These are phyloP conservation scores for Athalia circularis DNA, from an alignment of 2,888 invertebrate genomes.

Conservation along the genomic window DNA sequence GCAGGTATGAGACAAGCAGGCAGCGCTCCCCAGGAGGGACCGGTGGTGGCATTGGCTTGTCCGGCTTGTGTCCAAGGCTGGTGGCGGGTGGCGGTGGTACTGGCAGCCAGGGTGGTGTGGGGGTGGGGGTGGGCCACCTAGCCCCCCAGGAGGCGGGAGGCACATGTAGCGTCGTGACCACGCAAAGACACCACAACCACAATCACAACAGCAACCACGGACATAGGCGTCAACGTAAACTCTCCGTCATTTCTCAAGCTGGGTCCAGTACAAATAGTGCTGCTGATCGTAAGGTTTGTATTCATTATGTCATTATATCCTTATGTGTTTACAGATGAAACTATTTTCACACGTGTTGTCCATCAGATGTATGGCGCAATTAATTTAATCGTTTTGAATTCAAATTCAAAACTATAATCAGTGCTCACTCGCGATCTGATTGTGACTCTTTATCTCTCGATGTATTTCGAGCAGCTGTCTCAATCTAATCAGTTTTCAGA, in stretches of 20 bases:
- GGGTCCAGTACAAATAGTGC: constrained; percentile 61
- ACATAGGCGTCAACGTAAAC: constrained; percentile 69
- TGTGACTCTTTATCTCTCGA: constrained; percentile 15
- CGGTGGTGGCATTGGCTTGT: constrained; percentile 67
- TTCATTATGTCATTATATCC: background rate
- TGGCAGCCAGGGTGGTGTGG: constrained; percentile 67
- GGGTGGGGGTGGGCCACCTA: constrained; percentile 69
- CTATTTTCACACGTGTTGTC: background rate
- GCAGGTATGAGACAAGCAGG: constrained; percentile 73
- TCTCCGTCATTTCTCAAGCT: constrained; percentile 66
- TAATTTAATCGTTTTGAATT: background rate
- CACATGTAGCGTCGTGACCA: constrained; percentile 64
- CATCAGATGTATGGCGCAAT: background rate
- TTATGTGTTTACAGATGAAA: background rate
- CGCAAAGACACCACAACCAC: constrained; percentile 65
- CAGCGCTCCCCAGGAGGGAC: constrained; percentile 71
- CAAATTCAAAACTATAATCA: background rate
- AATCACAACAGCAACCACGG: constrained; percentile 63
- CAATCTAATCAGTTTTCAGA: constrained; percentile 42
- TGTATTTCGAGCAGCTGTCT: constrained; percentile 5
- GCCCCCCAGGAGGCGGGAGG: constrained; percentile 69
- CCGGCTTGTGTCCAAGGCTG: constrained; percentile 71
- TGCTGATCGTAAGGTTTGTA: constrained; percentile 65
- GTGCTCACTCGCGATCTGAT: constrained; percentile 5
- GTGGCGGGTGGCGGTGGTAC: constrained; percentile 67